Evolutionary conservation across 2,888 invertebrate genomes (phyloP).

Genomic region (Volucella inanis): DNA sequence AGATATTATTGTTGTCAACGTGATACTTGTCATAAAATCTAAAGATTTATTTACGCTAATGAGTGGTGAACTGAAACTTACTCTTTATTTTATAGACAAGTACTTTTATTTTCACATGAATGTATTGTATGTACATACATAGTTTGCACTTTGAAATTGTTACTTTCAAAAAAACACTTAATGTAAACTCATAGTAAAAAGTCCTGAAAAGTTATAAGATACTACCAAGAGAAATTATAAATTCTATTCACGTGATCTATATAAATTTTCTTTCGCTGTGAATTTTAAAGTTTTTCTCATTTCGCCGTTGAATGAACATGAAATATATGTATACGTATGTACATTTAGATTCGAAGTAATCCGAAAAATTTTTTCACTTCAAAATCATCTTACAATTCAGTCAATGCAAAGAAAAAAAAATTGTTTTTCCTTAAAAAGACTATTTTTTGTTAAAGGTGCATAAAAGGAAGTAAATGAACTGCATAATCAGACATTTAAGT

Average conservation of each 20-base stretch:
- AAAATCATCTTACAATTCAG: slow-evolving; percentile 7
- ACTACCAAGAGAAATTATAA: slow-evolving; percentile 40
- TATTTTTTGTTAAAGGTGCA: slow-evolving; percentile 37
- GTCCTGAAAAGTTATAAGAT: not conserved
- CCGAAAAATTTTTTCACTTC: slow-evolving; percentile 42
- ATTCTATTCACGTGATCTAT: slow-evolving; percentile 60
- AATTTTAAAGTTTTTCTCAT: slow-evolving; percentile 45
- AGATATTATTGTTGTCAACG: slow-evolving; percentile 40
- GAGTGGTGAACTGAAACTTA: not conserved
- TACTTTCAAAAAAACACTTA: not conserved
- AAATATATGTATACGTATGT: slow-evolving; percentile 1
- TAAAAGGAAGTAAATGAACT: slow-evolving; percentile 78
- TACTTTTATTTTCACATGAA: slow-evolving; percentile 35
- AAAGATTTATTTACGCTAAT: slow-evolving; percentile 22
- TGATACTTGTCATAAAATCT: slow-evolving; percentile 43
- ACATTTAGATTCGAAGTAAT: not conserved
- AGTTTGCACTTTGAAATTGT: not conserved
- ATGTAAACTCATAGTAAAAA: not conserved
- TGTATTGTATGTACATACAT: slow-evolving; percentile 4
- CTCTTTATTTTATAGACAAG: not conserved
- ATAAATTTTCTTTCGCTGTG: slow-evolving; percentile 49
- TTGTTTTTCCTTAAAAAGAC: slow-evolving; percentile 20
- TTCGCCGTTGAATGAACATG: slow-evolving; percentile 51
- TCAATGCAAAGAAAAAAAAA: slow-evolving; percentile 20
- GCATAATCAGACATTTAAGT: slow-evolving; percentile 80